These are phyloP conservation scores for Centruroides sculpturatus DNA, from an alignment of 1,140 invertebrate genomes.

Conservation along the genomic window DNA sequence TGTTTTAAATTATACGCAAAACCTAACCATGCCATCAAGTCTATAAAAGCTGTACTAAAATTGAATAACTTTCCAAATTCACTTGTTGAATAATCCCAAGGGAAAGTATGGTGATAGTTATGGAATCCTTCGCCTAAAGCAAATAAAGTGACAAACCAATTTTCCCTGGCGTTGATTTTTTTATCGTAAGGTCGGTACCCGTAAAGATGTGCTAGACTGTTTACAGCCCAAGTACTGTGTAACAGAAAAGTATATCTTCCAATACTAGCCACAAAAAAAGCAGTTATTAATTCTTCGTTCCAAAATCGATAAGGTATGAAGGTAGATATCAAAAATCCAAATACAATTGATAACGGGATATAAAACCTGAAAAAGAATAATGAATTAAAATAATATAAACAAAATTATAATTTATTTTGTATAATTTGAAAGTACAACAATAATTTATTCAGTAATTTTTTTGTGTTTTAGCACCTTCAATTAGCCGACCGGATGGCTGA, in stretches of 20 bases:
- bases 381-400: too few species aligned
- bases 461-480: too few species aligned
- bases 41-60: conserved; percentile 34
- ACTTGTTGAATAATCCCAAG: conserved; percentile 56
- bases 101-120: conserved; percentile 34
- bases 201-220: conserved; percentile 73
- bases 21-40: conserved; percentile 30
- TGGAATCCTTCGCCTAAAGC: conserved; percentile 43
- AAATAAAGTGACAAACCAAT: conserved; percentile 26
- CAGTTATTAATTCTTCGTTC: conserved; percentile 46
- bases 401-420: too few species aligned
- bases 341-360: too few species aligned
- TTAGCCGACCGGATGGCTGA: too few species aligned
- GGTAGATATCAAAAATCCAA: conserved; percentile 47
- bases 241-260: conserved; percentile 49
- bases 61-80: conserved; percentile 45
- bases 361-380: too few species aligned
- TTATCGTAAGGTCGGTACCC: conserved; percentile 76
- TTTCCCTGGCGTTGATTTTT: conserved; percentile 39
- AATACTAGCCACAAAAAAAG: conserved; percentile 26
- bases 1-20: conserved; percentile 31
- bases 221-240: conserved; percentile 33
- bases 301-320: conserved; percentile 69
- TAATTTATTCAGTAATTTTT: too few species aligned
- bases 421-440: too few species aligned